Evolutionary conservation across 2,797 vertebrate genomes (phyloP).

Genomic region (Pachyuromys duprasi): DNA sequence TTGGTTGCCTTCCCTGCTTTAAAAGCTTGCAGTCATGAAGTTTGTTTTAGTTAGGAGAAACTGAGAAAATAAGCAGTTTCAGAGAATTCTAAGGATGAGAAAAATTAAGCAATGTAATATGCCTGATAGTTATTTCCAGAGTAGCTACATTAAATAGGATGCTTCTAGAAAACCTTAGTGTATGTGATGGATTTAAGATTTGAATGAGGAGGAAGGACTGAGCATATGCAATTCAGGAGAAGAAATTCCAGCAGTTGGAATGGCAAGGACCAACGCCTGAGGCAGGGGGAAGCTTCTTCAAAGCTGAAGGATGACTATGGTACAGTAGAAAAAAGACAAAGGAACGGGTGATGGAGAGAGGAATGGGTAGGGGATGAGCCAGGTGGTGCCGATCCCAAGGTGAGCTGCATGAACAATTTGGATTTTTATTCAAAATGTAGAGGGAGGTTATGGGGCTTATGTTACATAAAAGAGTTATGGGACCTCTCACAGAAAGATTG

Average conservation of each 20-base stretch:
- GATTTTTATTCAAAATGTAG: neutral
- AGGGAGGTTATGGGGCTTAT: neutral
- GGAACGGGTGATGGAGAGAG: too few relatives aligned
- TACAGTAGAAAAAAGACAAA: neutral
- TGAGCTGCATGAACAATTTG: neutral
- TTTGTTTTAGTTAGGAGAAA: neutral
- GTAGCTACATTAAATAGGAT: neutral
- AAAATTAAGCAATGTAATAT: neutral
- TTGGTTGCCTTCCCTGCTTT: neutral
- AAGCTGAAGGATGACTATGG: neutral
- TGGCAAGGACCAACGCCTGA: neutral
- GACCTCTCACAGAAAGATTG: neutral
- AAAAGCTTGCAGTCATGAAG: neutral
- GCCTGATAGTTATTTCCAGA: neutral
- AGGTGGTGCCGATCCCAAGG: rapidly evolving
- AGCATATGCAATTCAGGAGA: neutral
- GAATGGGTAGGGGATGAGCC: neutral
- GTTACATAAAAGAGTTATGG: too few relatives aligned
- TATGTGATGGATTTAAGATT: neutral
- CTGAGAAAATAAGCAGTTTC: neutral
- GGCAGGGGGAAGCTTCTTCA: neutral
- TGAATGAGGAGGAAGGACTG: neutral
- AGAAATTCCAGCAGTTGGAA: neutral
- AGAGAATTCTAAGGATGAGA: neutral
- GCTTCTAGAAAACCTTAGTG: neutral